Base-by-base conservation (phyloP, 2,113 vertebrate genomes). In the Uropsilus gracilis region DNA sequence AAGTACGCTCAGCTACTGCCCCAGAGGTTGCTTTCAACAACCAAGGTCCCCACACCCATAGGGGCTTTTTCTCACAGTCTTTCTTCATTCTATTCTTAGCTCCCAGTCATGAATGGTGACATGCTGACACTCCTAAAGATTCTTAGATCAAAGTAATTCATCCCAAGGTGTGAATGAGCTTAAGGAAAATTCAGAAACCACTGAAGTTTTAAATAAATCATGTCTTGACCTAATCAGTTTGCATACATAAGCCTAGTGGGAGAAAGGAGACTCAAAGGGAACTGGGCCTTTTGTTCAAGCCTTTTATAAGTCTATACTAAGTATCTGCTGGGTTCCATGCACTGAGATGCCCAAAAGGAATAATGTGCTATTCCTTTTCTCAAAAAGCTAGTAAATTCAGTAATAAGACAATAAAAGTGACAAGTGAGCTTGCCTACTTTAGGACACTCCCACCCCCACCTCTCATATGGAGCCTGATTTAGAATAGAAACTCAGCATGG, bases 121-220 rank as follows among this genome's bases (percentile, higher is more conserved):
- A 48, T 57, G 20, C 20, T 24, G 37, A 20, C 14, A 37, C 53
- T 30, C 17, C 8, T 30, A 17, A 22, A 48, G 28, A 46, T 90
- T 44, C n/a, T 18, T 46, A 66, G 28, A 81, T 89, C 57, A 76
- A 81, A 94, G 46, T 39, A 71, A 93, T 55, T 76, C 32, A 44
- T 37, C 30, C 39, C 39, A 66, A 50, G 8, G 2, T 63, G 1
- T 73, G 20, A 89, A 68, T 64, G 50, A 77, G 16, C 55, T 78
- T 64, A 64, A 95, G 44, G 66, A 82, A 94, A 72, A 5, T 44
- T 72, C n/a, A n/a, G 16, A 14, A 84, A 13, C 63, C 64, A 39
- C 11, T 64, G 24, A 71, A n/a, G 4, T 89, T 85, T 83, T 82
- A 82, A 85, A 88, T 68, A 94, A 83, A 57, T 14, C 64, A 75